A percentile compares a stretch with the other conserved stretches of the same genome.
phyloP scores from a whole-genome alignment of 2,113 vertebrate genomes.

The Henicopernis longicauda region DNA sequence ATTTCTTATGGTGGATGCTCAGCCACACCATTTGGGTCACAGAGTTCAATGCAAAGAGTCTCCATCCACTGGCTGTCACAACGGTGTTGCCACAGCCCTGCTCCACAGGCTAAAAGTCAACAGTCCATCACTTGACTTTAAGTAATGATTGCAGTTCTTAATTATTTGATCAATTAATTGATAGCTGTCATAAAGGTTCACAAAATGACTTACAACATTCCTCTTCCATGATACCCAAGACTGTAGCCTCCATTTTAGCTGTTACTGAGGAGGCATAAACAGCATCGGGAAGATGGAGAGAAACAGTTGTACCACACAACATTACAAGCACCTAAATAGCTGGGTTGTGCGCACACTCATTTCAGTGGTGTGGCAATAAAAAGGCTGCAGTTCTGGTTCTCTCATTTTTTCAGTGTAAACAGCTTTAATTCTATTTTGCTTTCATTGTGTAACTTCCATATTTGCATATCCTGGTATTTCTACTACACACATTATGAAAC shows the following conservation, averaged over 20 bases:
- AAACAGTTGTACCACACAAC: neutral
- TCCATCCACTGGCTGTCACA: neutral
- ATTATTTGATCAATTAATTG: neutral
- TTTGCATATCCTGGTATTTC: neutral
- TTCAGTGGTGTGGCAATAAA: neutral
- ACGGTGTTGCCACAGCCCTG: neutral
- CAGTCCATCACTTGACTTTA: neutral
- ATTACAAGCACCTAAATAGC: neutral
- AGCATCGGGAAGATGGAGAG: neutral
- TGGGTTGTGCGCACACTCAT: neutral
- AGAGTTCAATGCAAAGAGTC: neutral
- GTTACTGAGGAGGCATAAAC: neutral
- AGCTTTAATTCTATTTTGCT: constrained; percentile 3
- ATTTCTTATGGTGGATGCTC: neutral
- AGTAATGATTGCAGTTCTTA: neutral
- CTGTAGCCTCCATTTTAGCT: neutral
- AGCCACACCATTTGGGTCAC: neutral
- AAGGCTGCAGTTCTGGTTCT: neutral
- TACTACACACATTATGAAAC: neutral
- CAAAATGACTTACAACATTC: neutral
- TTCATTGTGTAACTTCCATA: neutral
- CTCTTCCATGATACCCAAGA: neutral
- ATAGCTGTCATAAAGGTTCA: neutral
- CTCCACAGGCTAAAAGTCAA: neutral
- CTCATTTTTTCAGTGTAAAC: neutral